phyloP scores from a whole-genome alignment of 2,113 vertebrate genomes.

The Peucedramus taeniatus region DNA sequence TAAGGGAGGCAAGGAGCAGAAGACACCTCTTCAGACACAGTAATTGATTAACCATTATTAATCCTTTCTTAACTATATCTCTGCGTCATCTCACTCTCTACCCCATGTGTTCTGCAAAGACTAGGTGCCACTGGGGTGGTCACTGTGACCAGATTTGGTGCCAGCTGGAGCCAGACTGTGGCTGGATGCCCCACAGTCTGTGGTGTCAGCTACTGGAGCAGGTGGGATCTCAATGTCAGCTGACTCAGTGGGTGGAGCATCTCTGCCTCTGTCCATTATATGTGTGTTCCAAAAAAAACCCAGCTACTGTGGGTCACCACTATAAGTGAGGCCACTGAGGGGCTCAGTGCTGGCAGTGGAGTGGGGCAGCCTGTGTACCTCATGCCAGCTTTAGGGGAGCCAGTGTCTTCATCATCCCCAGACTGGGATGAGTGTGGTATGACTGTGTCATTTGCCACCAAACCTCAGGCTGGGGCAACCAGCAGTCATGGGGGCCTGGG shows the following conservation, averaged over 20 bases:
- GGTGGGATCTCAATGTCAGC: background rate
- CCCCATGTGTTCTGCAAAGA: background rate
- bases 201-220: background rate
- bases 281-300: background rate
- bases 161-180: background rate
- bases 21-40: background rate
- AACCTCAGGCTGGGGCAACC: background rate
- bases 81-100: background rate
- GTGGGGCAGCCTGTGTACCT: too few species aligned
- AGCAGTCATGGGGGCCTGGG: fast-evolving
- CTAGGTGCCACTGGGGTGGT: fast-evolving
- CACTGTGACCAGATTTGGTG: background rate
- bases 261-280: background rate
- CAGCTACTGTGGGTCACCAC: background rate
- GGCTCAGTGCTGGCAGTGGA: background rate
- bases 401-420: background rate
- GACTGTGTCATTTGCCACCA: background rate
- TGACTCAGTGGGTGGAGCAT: background rate
- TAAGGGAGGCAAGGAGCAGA: background rate
- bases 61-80: background rate
- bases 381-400: background rate
- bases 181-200: too few species aligned
- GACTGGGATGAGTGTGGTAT: background rate
- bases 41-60: background rate
- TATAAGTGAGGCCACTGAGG: background rate